Conservation (phyloP, 2,797 vertebrate species). For the Falco berigora region DNA sequence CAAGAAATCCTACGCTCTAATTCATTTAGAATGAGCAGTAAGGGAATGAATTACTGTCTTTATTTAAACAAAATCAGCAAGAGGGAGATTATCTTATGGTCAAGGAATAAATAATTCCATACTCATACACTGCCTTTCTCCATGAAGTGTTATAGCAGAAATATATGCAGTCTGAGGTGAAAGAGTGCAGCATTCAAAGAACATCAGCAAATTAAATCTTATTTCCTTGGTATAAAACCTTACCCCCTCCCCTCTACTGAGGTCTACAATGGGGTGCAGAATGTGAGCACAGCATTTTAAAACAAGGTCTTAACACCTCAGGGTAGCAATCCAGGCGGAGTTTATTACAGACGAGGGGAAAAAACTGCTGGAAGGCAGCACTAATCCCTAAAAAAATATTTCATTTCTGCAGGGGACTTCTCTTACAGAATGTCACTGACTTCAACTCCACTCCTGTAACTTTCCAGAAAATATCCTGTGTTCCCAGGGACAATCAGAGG, state of each 20-base stretch:
- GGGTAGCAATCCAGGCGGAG: not conserved
- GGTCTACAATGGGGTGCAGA: not conserved
- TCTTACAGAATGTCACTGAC: not conserved
- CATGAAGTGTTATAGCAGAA: not conserved
- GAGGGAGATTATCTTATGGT: not conserved
- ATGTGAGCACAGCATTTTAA: not conserved
- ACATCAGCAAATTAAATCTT: not conserved
- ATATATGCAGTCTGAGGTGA: not conserved
- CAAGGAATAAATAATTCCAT: not conserved
- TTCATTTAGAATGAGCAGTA: not conserved
- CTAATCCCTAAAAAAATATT: conserved; percentile 9
- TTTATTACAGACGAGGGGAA: not conserved
- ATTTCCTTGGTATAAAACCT: not conserved
- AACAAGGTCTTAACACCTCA: not conserved
- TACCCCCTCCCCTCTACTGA: not conserved
- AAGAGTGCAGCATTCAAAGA: not conserved
- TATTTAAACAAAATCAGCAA: not conserved
- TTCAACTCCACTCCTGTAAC: not conserved
- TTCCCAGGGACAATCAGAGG: not conserved
- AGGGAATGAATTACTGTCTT: not conserved
- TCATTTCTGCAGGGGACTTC: not conserved
- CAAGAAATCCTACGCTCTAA: not conserved
- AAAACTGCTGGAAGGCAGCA: not conserved
- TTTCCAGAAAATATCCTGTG: not conserved
- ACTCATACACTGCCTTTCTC: not conserved